Conservation (phyloP, 2,797 vertebrate species). For the Siniperca obscura region DNA sequence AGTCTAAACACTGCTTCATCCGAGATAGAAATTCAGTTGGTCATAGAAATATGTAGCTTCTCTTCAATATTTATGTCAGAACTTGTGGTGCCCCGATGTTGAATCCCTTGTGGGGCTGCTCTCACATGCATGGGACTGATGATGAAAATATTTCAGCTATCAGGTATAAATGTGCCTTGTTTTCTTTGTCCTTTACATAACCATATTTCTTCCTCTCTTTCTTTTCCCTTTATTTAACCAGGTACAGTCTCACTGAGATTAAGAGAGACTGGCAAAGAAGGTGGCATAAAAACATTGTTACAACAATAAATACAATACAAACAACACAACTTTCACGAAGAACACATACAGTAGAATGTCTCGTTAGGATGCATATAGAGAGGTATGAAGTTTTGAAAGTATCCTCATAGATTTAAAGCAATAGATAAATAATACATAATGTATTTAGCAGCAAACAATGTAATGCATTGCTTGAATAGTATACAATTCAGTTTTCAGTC, state of each 20-base stretch:
- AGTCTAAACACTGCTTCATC: conserved; percentile 68
- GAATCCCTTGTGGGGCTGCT: conserved; percentile 38
- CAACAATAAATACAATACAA: background rate
- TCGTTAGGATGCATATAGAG: background rate
- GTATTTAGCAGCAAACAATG: background rate
- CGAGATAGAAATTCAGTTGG: conserved; percentile 51
- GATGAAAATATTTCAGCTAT: conserved; percentile 42
- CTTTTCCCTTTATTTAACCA: background rate
- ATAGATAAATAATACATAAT: background rate
- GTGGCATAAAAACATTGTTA: background rate
- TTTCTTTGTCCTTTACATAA: conserved; percentile 14
- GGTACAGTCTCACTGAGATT: background rate
- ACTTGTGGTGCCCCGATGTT: conserved; percentile 60
- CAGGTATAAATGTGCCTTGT: conserved; percentile 1
- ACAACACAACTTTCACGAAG: background rate
- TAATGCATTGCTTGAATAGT: background rate
- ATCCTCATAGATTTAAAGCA: background rate
- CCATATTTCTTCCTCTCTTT: background rate
- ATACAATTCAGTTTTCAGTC: background rate
- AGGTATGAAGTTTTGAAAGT: background rate
- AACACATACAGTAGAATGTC: background rate
- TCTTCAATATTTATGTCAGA: conserved; percentile 73
- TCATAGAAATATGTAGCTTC: conserved; percentile 72
- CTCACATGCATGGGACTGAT: conserved; percentile 29
- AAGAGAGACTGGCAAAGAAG: background rate